Base-by-base conservation (phyloP, 2,888 invertebrate species). In the Podabrus alpinus region DNA sequence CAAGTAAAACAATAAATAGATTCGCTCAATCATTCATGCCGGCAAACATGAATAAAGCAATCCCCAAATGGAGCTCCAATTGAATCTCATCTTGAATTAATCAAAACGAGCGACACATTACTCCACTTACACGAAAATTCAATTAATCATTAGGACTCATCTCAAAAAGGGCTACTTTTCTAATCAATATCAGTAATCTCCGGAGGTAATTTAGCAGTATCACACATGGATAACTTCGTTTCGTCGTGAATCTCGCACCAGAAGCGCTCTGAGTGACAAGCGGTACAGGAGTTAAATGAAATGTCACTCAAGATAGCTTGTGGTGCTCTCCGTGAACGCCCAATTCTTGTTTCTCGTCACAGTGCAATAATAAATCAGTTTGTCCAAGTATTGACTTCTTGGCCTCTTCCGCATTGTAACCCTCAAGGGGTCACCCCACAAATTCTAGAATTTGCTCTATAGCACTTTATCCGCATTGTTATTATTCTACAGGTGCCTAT, bases 241-340 rank as follows among this genome's bases (percentile, higher is more conserved):
- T 75, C 78, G 77, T 79, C 76, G 79, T 77, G 81, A 84, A 83
- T 84, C 83, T 85, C 85, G 86, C 86, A 82, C 84, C 84, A 85
- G 78, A 81, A 83, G 79, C 80, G 80, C 76, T 82, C 82, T 87
- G 88, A 88, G 84, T 86, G 88, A 87, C 87, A 86, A 84, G 82
- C 83, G 81, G 84, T 82, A 84, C 84, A 85, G 85, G 85, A 86
- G 86, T 87, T 87, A 88, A 88, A 88, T 88, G 87, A 88, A 87
- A 88, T 84, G 88, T 88, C 88, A 87, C 84, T 88, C 87, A 87
- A 85, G 86, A 85, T 85, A 85, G 85, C 83, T 83, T 84, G 83
- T 80, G 83, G 84, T 85, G 82, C 83, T 84, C 84, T 82, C 80
- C 78, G 83, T 82, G 81, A 81, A 86, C 86, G 86, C 87, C 86